A percentile compares a stretch with the other conserved stretches of the same genome.
These are phyloP conservation scores for Neodiprion pinetum DNA, from an alignment of 1,140 invertebrate species.

Conservation along the genomic window DNA sequence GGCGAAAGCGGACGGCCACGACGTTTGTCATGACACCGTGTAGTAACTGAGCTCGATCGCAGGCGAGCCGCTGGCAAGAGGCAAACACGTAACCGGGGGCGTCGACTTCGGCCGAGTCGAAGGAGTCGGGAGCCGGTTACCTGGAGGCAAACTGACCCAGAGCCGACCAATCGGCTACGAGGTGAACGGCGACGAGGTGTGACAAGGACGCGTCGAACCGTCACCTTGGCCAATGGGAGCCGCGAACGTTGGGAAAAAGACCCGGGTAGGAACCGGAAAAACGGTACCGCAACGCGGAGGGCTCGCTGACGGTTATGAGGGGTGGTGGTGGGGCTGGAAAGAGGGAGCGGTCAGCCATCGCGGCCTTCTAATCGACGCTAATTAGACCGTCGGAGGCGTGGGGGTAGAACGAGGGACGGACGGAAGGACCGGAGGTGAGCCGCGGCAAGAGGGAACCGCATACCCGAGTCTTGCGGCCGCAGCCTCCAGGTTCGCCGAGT, in stretches of 20 bases:
- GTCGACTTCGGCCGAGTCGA: not conserved
- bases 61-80: not conserved
- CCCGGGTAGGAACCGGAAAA: not conserved
- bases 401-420: not conserved
- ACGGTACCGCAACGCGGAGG: not conserved
- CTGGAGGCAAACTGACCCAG: not conserved
- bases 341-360: not conserved
- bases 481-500: slow-evolving; percentile 41
- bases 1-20: no score
- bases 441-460: not conserved
- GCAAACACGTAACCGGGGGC: not conserved
- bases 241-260: not conserved
- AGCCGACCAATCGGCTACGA: not conserved
- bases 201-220: not conserved
- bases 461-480: not conserved
- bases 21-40: no score
- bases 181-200: not conserved
- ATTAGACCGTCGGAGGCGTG: not conserved
- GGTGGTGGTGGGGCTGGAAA: not conserved
- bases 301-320: not conserved
- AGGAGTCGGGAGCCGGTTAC: not conserved
- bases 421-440: not conserved
- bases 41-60: no score
- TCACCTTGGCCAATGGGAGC: not conserved
- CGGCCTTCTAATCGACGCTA: not conserved